A percentile compares a stretch with the other conserved stretches of the same genome.
These are phyloP conservation scores for Orcinus orca DNA, from an alignment of 2,113 vertebrate genomes.

Conservation along the genomic window DNA sequence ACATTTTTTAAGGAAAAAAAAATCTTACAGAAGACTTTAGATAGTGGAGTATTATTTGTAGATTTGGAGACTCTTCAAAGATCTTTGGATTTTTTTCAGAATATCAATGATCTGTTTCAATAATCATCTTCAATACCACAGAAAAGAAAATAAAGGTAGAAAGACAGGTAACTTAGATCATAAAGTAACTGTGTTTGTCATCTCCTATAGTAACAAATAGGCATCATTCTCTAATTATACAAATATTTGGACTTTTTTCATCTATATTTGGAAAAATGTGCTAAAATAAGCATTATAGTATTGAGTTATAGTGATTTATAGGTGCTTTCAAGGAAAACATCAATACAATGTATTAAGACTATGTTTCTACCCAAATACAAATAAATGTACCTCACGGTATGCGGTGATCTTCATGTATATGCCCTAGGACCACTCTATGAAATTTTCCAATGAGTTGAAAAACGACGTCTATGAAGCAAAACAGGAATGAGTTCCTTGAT, in stretches of 20 bases:
- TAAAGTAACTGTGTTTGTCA: neutral
- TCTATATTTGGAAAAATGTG: neutral
- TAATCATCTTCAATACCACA: neutral
- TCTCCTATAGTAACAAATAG: neutral
- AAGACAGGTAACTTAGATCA: slow-evolving; percentile 29
- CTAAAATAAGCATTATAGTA: neutral
- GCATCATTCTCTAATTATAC: neutral
- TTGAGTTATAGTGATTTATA: neutral
- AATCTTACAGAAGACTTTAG: neutral
- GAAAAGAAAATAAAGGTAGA: neutral
- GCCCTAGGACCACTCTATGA: neutral
- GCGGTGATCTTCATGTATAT: neutral
- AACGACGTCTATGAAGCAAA: neutral
- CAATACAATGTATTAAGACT: neutral
- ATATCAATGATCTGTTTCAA: neutral
- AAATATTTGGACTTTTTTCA: neutral
- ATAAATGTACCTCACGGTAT: neutral
- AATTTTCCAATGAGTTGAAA: neutral
- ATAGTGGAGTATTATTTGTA: neutral
- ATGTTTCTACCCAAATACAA: neutral
- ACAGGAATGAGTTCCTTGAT: neutral
- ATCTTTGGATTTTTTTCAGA: neutral
- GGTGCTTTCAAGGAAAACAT: neutral
- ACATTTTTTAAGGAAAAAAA: neutral
- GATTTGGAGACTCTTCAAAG: neutral